These are phyloP conservation scores for Hemicordylus capensis DNA, from an alignment of 2,113 vertebrate species.

Conservation along the genomic window DNA sequence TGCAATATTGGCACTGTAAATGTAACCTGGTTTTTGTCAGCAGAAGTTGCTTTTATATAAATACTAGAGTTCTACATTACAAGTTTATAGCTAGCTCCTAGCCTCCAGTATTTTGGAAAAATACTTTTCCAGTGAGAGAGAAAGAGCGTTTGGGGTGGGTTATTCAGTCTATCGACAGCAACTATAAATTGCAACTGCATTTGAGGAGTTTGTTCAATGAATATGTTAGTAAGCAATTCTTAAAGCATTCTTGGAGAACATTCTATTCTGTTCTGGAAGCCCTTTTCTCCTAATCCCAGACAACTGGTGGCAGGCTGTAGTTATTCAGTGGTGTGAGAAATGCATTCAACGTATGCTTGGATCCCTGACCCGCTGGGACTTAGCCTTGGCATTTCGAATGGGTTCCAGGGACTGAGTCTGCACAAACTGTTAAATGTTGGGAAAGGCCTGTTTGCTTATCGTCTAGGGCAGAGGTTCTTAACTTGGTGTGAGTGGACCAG, in stretches of 20 bases:
- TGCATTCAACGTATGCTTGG: not conserved
- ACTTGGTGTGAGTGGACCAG: too few species aligned
- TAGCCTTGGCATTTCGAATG: not conserved
- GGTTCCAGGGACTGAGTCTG: not conserved
- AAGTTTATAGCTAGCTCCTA: not conserved
- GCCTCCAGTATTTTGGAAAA: not conserved
- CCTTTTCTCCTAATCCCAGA: not conserved
- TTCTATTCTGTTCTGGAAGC: not conserved
- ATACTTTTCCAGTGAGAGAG: not conserved
- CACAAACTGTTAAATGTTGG: not conserved
- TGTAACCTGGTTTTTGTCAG: not conserved
- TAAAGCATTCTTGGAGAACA: not conserved
- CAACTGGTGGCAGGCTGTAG: too few species aligned
- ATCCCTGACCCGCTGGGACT: not conserved
- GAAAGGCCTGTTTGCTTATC: not conserved
- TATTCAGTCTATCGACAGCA: not conserved
- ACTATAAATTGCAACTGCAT: not conserved
- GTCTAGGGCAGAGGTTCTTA: too few species aligned
- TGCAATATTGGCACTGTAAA: slow-evolving; percentile 1
- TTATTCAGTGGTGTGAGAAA: not conserved
- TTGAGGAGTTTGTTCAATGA: not conserved
- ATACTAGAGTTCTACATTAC: not conserved
- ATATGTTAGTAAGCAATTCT: not conserved
- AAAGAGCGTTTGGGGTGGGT: not conserved
- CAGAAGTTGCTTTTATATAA: not conserved